Percentiles rank a stretch among this genome's conserved stretches.
phyloP scores from a whole-genome alignment of 2,113 vertebrate genomes.

The Pongo abelii region DNA sequence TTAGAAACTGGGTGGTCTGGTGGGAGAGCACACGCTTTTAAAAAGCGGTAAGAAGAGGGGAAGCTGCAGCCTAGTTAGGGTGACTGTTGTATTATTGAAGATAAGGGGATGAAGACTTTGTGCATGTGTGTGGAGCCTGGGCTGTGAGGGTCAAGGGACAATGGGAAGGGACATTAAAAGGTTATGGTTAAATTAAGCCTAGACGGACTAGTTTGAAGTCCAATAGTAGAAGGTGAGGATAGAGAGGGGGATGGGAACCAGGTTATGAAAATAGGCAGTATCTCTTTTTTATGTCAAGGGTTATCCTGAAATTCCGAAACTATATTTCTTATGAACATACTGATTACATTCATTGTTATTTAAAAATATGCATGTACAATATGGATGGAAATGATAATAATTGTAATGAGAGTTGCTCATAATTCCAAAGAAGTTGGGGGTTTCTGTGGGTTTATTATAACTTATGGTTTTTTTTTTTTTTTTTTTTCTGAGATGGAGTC shows the following conservation, averaged over 20 bases:
- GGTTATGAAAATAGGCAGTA: neutral
- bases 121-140: neutral
- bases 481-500: too few relatives aligned
- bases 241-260: neutral
- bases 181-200: neutral
- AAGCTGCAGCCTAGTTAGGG: neutral
- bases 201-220: neutral
- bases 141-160: neutral
- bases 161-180: neutral
- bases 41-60: neutral
- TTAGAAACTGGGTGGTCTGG: neutral
- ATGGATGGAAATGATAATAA: constrained; percentile 10
- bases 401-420: neutral
- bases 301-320: neutral
- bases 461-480: too few relatives aligned
- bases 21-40: neutral
- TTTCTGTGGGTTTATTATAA: neutral
- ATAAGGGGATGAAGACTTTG: neutral
- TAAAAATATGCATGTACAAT: neutral
- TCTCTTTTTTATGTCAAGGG: neutral
- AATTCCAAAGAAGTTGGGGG: neutral
- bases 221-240: neutral
- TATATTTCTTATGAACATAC: neutral
- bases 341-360: neutral
- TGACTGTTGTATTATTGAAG: neutral